Evolutionary conservation across 1,140 invertebrate genomes (phyloP), one percentile per base, ranked within the genome.

Genomic region (Musca vetustissima): DNA sequence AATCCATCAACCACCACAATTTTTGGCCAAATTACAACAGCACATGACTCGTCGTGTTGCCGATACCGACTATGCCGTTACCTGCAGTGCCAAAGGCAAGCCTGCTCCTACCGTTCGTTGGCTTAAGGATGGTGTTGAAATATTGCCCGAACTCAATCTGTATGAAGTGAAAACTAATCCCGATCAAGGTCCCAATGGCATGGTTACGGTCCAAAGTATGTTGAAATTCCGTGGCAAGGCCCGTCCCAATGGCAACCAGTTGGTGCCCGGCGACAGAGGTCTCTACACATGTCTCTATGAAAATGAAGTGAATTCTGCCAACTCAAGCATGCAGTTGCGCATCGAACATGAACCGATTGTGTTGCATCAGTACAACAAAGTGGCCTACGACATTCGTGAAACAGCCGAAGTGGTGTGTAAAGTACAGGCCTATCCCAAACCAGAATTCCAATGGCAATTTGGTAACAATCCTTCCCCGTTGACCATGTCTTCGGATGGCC

Each of bases 391-490:
- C 79, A 77, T 94, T 1, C 84, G 88, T 13, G 93, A 96, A 78
- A 92, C 88, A 0, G 95, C 94, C 0, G 89, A 93, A 78, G 90
- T 97, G 11, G 86, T 91, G 2, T 97, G 95, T 81, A 89, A 91
- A 76, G 93, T 97, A 2, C 93, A 95, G 79, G 93, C 95, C 0
- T 97, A 94, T 83, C 95, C 95, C 0, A 91, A 92, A 75, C 94
- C 94, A 0, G 92, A 93, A 75, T 96, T 97, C 81, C 93, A 96
- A 73, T 97, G 95, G 95, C 93, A 88, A 71, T 95, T 89, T 71
- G 90, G 89, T 7, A 88, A 88, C 0, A 92, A 92, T 75, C 84
- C 85, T 0, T 88, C 90, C 0, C 89, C 90, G 0, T 81, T 93
- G 11, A 87, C 91, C 69, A 89, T 89, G 70, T 90, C 90, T 1